Conservation (phyloP, 2,797 vertebrate species). For the Alosa sapidissima region DNA sequence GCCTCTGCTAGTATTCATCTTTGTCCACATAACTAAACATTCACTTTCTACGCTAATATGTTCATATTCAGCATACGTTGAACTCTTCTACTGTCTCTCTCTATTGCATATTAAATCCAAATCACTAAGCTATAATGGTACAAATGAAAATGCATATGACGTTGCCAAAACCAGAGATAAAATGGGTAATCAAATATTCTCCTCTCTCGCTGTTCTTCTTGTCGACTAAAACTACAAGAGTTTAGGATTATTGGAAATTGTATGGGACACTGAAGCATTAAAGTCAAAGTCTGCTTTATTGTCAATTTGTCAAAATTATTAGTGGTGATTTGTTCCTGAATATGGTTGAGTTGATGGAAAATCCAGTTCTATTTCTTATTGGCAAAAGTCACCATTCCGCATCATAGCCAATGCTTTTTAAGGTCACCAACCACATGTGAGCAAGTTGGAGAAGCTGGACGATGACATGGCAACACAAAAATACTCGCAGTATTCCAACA, state of each 20-base stretch:
- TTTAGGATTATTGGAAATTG: neutral
- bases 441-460: neutral
- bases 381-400: neutral
- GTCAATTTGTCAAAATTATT: neutral
- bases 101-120: neutral
- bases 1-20: neutral
- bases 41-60: neutral
- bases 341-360: slow-evolving; percentile 6
- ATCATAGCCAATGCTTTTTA: neutral
- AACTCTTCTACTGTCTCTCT: neutral
- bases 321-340: neutral
- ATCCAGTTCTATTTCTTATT: neutral
- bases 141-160: neutral
- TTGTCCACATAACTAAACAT: neutral
- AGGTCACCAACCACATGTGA: slow-evolving; percentile 11
- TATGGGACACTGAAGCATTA: neutral
- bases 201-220: neutral
- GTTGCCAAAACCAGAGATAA: neutral
- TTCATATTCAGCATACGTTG: neutral
- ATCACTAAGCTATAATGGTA: neutral
- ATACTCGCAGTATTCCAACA: neutral
- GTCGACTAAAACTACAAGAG: neutral
- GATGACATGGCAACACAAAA: slow-evolving; percentile 14
- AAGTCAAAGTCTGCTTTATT: too few relatives aligned
- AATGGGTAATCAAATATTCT: neutral